phyloP scores from a whole-genome alignment of 1,140 invertebrate species.

The Aplysia californica region DNA sequence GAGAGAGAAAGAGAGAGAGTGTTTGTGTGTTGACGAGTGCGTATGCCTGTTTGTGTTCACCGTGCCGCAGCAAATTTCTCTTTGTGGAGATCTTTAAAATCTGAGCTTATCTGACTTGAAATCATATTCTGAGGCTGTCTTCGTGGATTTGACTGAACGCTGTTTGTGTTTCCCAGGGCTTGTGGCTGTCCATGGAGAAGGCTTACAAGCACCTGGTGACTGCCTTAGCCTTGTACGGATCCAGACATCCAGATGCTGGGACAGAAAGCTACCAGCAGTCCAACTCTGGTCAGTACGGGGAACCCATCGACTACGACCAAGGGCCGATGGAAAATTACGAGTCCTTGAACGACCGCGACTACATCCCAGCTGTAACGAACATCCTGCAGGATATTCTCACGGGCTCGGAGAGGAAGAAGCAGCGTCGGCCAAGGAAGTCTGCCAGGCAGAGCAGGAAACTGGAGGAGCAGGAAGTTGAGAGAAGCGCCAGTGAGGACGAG shows the following conservation, averaged over 20 bases:
- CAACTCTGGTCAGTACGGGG: background rate
- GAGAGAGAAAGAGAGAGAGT: too few relatives aligned
- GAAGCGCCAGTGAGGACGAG: background rate
- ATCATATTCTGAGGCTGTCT: too few relatives aligned
- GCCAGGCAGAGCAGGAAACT: background rate
- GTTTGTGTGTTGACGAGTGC: too few relatives aligned
- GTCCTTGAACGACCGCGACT: background rate
- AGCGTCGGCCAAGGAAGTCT: constrained; percentile 6
- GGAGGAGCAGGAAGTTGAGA: background rate
- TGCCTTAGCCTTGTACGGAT: constrained; percentile 23
- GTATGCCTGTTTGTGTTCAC: too few relatives aligned
- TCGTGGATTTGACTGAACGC: too few relatives aligned
- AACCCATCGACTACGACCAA: background rate
- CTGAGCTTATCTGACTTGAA: background rate
- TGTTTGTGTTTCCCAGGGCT: constrained; percentile 15
- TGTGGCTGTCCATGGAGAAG: constrained; percentile 33
- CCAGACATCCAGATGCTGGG: background rate
- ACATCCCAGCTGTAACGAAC: background rate
- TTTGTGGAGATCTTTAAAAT: background rate
- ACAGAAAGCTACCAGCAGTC: background rate
- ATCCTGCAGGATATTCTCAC: background rate
- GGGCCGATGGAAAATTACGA: background rate
- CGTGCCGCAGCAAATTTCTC: background rate
- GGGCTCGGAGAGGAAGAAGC: background rate
- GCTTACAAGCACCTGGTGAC: constrained; percentile 30